Evolutionary conservation across 2,113 vertebrate genomes (phyloP).

Genomic region (Haemorhous mexicanus): DNA sequence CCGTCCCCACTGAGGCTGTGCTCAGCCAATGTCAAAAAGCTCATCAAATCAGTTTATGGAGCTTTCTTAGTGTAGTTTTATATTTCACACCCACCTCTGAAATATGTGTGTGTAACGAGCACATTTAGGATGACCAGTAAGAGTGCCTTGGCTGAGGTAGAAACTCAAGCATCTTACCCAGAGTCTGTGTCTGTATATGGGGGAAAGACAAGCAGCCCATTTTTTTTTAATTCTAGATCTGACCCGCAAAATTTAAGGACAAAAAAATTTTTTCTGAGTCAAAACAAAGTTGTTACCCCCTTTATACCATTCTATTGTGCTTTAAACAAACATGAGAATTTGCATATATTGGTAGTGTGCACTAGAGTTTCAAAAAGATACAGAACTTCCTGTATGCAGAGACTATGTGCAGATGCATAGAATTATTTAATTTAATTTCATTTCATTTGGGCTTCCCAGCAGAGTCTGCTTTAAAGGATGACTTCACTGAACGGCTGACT

Average conservation of each 20-base stretch:
- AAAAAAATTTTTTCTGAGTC: not conserved
- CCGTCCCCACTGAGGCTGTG: not conserved
- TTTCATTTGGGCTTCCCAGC: conserved; percentile 48
- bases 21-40: not conserved
- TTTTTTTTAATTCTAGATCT: not conserved
- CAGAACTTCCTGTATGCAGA: not conserved
- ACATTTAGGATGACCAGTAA: not conserved
- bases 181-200: not conserved
- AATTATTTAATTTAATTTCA: not conserved
- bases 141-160: not conserved
- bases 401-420: not conserved
- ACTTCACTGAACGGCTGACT: conserved; percentile 56
- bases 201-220: not conserved
- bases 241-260: not conserved
- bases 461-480: conserved; percentile 64
- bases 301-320: not conserved
- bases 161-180: not conserved
- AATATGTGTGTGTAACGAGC: not conserved
- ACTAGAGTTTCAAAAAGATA: not conserved
- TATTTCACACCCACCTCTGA: not conserved
- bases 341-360: not conserved
- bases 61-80: not conserved
- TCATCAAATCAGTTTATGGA: not conserved
- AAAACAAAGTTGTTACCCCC: not conserved
- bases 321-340: not conserved